These are phyloP conservation scores for Microplitis manilae DNA, from an alignment of 2,888 invertebrate genomes.

Conservation along the genomic window DNA sequence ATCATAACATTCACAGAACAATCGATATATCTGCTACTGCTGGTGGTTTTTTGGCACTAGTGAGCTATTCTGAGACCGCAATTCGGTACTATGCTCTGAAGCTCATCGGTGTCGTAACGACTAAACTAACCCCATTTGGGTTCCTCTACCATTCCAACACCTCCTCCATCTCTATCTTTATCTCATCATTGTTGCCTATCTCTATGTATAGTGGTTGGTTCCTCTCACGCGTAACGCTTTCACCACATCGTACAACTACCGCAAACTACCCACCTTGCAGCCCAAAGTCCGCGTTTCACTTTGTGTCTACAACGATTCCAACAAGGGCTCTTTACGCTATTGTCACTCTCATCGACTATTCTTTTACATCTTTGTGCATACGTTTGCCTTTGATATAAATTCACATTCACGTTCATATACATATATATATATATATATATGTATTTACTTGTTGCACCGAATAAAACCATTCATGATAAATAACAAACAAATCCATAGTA, in stretches of 20 bases:
- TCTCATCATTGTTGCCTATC: background rate
- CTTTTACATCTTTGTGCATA: conserved; percentile 21
- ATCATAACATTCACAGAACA: conserved; percentile 56
- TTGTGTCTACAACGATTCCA: conserved; percentile 47
- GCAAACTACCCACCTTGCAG: conserved; percentile 38
- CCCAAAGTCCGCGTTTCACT: conserved; percentile 42
- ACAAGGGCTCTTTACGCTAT: conserved; percentile 34
- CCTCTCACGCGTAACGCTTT: conserved; percentile 29
- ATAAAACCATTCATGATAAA: conserved; percentile 3
- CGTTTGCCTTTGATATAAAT: background rate
- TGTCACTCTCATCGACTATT: conserved; percentile 31
- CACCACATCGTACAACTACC: conserved; percentile 45
- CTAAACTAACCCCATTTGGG: conserved; percentile 43
- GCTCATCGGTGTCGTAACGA: conserved; percentile 53
- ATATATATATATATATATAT: background rate
- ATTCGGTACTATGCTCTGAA: conserved; percentile 49
- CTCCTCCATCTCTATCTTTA: conserved; percentile 16
- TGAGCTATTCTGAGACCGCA: conserved; percentile 19
- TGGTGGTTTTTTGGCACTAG: conserved; percentile 45
- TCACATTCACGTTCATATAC: background rate
- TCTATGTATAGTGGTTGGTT: background rate
- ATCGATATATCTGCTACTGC: conserved; percentile 49
- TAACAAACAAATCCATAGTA: background rate
- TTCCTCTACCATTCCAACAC: background rate
- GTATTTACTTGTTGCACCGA: conserved; percentile 27